phyloP scores from a whole-genome alignment of 92 coral and sea anemone genomes.

The Meandrina meandrites region DNA sequence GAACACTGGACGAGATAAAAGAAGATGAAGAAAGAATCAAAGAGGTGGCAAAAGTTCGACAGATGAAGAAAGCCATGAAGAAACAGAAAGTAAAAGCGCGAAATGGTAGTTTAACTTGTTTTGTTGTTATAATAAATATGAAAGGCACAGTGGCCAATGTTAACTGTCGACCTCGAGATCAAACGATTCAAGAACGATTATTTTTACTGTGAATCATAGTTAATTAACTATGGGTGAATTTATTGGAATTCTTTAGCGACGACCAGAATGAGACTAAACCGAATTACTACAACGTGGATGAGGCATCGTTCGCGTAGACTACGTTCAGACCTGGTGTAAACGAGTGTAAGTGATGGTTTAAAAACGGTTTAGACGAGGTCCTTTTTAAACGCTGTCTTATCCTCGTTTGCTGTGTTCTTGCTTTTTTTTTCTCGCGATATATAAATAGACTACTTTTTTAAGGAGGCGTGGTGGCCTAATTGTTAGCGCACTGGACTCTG shows the following conservation, averaged over 20 bases:
- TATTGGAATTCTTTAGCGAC: too few species aligned
- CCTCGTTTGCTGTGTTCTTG: background rate
- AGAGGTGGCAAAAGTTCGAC: conserved; percentile 34
- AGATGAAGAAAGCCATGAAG: conserved; percentile 51
- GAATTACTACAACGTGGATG: background rate
- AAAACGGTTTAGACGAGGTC: background rate
- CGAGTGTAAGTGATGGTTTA: background rate
- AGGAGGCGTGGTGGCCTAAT: too few species aligned
- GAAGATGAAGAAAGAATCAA: conserved; percentile 29
- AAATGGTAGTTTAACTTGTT: conserved; percentile 18
- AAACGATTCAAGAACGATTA: too few species aligned
- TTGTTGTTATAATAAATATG: background rate
- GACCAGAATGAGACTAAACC: too few species aligned
- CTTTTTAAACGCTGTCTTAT: background rate
- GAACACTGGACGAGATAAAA: conserved; percentile 39
- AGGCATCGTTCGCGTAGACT: background rate
- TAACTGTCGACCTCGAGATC: background rate
- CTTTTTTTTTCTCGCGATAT: too few species aligned
- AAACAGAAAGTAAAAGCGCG: conserved; percentile 38
- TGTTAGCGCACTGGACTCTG: too few species aligned
- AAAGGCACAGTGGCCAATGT: background rate
- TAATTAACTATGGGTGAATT: too few species aligned
- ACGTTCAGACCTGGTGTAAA: background rate
- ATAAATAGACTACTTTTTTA: too few species aligned
- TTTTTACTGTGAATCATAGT: too few species aligned